phyloP scores from a whole-genome alignment of 2,113 vertebrate genomes.

The Halcyon senegalensis region DNA sequence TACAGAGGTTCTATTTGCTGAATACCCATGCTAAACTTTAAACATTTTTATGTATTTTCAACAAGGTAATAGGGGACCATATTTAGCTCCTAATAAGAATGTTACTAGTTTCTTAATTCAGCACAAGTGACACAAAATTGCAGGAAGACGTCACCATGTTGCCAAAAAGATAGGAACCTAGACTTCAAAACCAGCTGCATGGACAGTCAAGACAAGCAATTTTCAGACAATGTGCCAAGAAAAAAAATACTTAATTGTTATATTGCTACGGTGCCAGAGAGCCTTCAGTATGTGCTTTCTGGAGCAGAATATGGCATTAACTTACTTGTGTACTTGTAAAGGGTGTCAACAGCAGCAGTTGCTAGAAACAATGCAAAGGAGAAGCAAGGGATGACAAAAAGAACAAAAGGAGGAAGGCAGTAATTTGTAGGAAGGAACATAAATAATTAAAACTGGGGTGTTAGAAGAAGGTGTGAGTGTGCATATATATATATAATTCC shows the following conservation, averaged over 20 bases:
- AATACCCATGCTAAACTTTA: not conserved
- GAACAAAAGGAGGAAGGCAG: not conserved
- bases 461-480: not conserved
- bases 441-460: not conserved
- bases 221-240: not conserved
- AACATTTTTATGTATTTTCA: not conserved
- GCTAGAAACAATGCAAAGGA: not conserved
- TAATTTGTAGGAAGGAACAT: not conserved
- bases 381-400: not conserved
- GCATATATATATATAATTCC: not conserved
- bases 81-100: not conserved
- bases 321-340: not conserved
- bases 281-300: not conserved
- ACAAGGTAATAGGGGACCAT: not conserved
- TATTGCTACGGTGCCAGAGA: not conserved
- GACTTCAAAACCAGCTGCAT: not conserved
- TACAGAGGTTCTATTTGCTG: not conserved
- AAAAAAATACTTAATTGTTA: not conserved
- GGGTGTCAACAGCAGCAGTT: not conserved
- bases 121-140: not conserved
- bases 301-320: not conserved
- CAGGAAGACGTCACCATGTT: not conserved
- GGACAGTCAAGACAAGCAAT: not conserved
- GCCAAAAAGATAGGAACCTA: not conserved
- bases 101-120: not conserved